Conservation (phyloP, 2,113 vertebrate species). For the Picathartes gymnocephalus region DNA sequence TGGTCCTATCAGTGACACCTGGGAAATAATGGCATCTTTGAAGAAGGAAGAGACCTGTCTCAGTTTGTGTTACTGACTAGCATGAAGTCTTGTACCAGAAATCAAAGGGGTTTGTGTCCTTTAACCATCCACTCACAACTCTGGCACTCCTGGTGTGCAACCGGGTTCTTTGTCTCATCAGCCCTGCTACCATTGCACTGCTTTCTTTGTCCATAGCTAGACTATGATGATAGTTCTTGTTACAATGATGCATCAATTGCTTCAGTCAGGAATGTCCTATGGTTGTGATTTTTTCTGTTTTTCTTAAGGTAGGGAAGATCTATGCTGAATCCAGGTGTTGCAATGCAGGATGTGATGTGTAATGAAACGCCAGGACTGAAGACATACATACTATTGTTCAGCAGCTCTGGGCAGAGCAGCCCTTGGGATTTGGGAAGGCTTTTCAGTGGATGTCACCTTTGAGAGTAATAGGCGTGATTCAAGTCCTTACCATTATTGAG, state of each 20-base stretch:
- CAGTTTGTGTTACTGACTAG: neutral
- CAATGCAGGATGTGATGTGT: too few relatives aligned
- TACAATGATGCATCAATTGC: neutral
- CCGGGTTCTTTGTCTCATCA: neutral
- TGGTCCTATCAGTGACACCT: neutral
- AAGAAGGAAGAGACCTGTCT: neutral
- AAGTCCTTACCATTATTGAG: neutral
- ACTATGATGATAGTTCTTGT: neutral
- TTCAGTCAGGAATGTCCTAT: neutral
- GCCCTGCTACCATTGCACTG: neutral
- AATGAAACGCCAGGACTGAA: neutral
- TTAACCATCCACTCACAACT: neutral
- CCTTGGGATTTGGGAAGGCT: neutral
- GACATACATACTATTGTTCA: neutral
- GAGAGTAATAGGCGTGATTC: neutral
- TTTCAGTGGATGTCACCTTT: neutral
- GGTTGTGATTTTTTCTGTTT: neutral
- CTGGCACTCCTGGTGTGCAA: accelerated
- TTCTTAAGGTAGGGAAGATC: neutral
- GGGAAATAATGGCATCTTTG: neutral
- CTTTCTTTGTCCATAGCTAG: neutral
- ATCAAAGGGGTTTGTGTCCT: neutral
- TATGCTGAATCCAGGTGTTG: neutral
- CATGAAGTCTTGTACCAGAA: neutral
- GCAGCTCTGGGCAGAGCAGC: neutral